Base-by-base conservation (phyloP, 2,888 invertebrate species). In the Strigamia crassipes region DNA sequence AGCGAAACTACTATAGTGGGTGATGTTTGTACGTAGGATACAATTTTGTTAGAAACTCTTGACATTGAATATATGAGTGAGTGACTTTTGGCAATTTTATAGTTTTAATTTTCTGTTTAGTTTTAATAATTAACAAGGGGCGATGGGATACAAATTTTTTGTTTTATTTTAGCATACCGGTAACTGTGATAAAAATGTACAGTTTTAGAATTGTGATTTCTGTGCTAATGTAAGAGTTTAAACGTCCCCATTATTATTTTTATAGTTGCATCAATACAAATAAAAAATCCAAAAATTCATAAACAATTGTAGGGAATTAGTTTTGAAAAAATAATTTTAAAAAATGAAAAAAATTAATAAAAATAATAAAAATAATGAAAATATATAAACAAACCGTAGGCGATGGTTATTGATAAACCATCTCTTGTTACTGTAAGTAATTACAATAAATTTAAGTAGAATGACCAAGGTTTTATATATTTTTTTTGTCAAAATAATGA, bases 111-210 rank as follows among this genome's bases (percentile, higher is more conserved):
- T n/a, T n/a, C 1, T 46, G 13, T 46, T 46, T 46, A 5, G 5
- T 46, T n/a, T n/a, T 46, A 27, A 27, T 27, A 27, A 27, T 13
- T 46, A 46, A n/a, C 46, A n/a, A n/a, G 46, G 46, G 46, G 46
- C 46, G n/a, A 46, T 13, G 46, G 46, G 46, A n/a, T 46, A 46
- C 15, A n/a, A 46, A n/a, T n/a, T 13, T 46, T 46, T n/a, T 46
- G 46, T 46, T 46, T 46, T 46, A 46, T 46, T 46, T 46, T 46
- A 46, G 46, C 46, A 46, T 46, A 46, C n/a, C 21, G 73, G 12
- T 10, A 73, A 15, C 73, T 73, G 73, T 73, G 73, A 73, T 73
- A 73, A 73, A 61, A 27, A n/a, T 73, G 73, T 73, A 73, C 73
- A 73, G 73, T 73, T 73, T 73, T 31, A 73, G 73, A 73, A 1